These are phyloP conservation scores for Bergia sp. DNA, from an alignment of 92 coral and sea anemone genomes.

Conservation along the genomic window DNA sequence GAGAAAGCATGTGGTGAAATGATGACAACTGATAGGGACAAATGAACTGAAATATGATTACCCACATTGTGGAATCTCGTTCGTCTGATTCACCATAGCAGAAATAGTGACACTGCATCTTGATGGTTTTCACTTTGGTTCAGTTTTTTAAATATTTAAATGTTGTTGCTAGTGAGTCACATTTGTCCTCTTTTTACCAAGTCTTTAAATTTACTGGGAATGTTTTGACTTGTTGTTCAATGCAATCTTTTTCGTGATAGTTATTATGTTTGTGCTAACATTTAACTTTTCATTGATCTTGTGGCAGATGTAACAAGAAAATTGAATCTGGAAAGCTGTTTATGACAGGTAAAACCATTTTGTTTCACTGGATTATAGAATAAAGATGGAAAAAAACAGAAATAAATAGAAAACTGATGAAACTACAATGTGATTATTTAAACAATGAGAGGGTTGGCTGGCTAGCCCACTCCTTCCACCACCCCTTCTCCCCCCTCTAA, in stretches of 20 bases:
- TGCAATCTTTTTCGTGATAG: too few species aligned
- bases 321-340: background rate
- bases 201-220: too few species aligned
- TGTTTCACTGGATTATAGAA: background rate
- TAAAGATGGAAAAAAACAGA: background rate
- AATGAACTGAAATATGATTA: conserved; percentile 2
- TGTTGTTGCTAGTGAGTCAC: background rate
- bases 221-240: too few species aligned
- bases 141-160: too few species aligned
- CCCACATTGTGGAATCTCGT: conserved; percentile 25
- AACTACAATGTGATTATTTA: too few species aligned
- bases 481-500: too few species aligned
- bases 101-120: background rate
- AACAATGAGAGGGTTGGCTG: too few species aligned
- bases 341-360: background rate
- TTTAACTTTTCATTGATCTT: background rate
- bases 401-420: too few species aligned
- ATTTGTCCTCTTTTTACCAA: background rate
- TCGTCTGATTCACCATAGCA: background rate
- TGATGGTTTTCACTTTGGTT: background rate
- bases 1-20: background rate
- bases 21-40: conserved; percentile 43
- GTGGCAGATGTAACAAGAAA: background rate
- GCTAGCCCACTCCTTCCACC: too few species aligned
- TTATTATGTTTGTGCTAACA: too few species aligned